Evolutionary conservation across 2,797 vertebrate species (phyloP), one percentile per base, ranked within the genome.

Genomic region (Phylloscopus collybita): DNA sequence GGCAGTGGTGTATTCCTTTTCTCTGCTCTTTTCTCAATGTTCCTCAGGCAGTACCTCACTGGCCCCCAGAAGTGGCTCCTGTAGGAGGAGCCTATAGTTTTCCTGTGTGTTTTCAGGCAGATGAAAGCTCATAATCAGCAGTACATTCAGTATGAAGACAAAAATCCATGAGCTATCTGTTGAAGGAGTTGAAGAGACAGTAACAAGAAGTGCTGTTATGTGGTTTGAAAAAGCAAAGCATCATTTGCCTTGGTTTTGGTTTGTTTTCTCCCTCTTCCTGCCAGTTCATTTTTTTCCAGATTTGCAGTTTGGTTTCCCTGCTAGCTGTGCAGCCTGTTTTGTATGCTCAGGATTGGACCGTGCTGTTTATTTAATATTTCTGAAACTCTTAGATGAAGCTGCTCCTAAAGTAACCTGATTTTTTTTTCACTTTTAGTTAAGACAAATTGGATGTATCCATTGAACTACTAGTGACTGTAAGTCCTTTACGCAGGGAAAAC

Each of bases 211-310:
- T 38, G 20, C 4, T 3, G 0, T 36, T 3, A 23, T 4, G n/a
- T 47, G 20, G 8, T 44, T 69, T 56, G 47, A 44, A 69, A 79
- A 76, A 49, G 6, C 2, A 5, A 51, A 20, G 16, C 17, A 5
- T 34, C 65, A 20, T 9, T 75, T 79, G 16, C 9, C 25, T 69
- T 62, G 36, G 3, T 9, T 89, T 75, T 65, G 11, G 5, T 64
- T 56, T 73, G 5, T 49, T 86, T 57, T 5, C 3, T 3, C 1
- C 0, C 12, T 30, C 25, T 13, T 57, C 4, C 34, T 61, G 6
- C 8, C 23, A 20, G 45, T 69, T 85, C 9, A 25, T 19, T 66
- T 61, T 54, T 32, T 69, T 27, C 10, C 17, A 19, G 27, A 29
- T 78, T 47, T 47, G 16, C 23, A 59, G 27, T 47, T 73, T 69